Base-by-base conservation (phyloP, 2,888 invertebrate species). In the Operophtera brumata region DNA sequence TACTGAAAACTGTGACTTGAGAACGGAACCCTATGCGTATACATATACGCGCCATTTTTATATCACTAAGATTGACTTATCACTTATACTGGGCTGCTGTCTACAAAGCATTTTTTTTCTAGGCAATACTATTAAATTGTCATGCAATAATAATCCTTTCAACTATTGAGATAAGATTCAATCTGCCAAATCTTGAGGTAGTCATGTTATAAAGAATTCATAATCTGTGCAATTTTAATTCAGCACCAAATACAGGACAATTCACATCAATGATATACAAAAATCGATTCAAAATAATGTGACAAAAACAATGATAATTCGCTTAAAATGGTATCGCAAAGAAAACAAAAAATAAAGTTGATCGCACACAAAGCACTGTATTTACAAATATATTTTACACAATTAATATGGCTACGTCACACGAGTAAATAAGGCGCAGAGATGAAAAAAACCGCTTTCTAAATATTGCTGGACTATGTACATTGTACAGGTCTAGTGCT, bases 181-280 rank as follows among this genome's bases (percentile, higher is more conserved):
- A 73, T 84, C 86, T 84, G 86, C 84, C 85, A 81, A 82, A 81
- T 79, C 70, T 69, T 86, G 87, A 87, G 87, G 87, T 88, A 88
- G 87, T 78, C 70, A 64, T 72, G 80, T 82, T 78, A 75, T 75
- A 66, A 65, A 64, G 72, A 75, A 67, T 51, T 44, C 51, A 50
- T 50, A 47, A 72, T 77, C 77, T 78, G 78, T 79, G 82, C 75
- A 73, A 69, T 62, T 56, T 25, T 57, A 67, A 65, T 65, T 58
- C 71, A 80, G 78, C 79, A 80, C 78, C 80, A 79, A 57, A 54
- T 49, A 42, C 52, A 62, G 61, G 59, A 60, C 40, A 55, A 12
- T 57, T 47, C 11, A 7, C 2, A 0, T 3, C 9, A 8, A 20
- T 3, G 6, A 12, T 13, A 12, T 13, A 12, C 12, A 39, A 7